Evolutionary conservation across 2,888 invertebrate species (phyloP).

Genomic region (Drosophila subsilvestris): DNA sequence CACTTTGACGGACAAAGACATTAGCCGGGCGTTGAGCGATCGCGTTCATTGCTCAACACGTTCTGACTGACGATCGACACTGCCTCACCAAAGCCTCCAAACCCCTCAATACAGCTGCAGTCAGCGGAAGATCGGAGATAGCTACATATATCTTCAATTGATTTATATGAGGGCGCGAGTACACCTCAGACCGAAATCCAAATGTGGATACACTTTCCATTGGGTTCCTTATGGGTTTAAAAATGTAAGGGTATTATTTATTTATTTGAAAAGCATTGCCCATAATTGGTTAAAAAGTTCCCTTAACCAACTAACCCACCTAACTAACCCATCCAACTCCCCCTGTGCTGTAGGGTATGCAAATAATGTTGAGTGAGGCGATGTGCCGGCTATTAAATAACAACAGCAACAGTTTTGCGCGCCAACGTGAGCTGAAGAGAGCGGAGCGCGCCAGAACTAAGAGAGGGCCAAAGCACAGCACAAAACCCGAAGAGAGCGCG

Average conservation of each 20-base stretch:
- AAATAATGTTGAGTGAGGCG: slow-evolving; percentile 46
- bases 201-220: slow-evolving; percentile 10
- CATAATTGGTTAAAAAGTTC: no score
- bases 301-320: neutral
- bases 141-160: slow-evolving; percentile 11
- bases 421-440: slow-evolving; percentile 49
- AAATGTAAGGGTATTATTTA: no score
- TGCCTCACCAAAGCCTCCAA: slow-evolving; percentile 1
- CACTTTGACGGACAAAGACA: slow-evolving; percentile 36
- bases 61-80: slow-evolving; percentile 48
- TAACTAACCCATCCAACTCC: neutral
- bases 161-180: slow-evolving; percentile 16
- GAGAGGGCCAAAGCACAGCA: slow-evolving; percentile 28
- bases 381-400: slow-evolving; percentile 73
- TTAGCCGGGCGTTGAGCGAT: slow-evolving; percentile 25
- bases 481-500: slow-evolving; percentile 49
- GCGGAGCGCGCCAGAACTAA: slow-evolving; percentile 23
- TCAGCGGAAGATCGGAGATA: slow-evolving; percentile 4
- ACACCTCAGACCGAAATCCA: slow-evolving; percentile 15
- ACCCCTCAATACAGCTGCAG: slow-evolving; percentile 23
- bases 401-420: slow-evolving; percentile 78
- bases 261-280: no score
- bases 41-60: slow-evolving; percentile 49
- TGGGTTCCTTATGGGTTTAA: neutral
- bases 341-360: slow-evolving; percentile 32